Conservation (phyloP, 2,888 invertebrate species). For the Torymus aiolomorphi region DNA sequence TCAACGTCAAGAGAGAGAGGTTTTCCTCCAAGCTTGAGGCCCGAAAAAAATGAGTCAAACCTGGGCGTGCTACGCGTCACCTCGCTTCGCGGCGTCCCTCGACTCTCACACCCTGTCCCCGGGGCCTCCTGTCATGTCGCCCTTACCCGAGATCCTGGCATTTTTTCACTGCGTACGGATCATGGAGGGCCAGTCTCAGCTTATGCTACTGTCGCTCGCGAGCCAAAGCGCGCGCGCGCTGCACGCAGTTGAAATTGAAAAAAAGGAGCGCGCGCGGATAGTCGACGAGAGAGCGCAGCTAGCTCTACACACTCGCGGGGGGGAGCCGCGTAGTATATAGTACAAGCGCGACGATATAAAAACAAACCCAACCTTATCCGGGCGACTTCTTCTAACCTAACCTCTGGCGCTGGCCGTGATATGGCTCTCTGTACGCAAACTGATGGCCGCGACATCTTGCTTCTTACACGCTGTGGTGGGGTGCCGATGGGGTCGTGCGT, state of each 20-base stretch:
- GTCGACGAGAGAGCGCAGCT: constrained; percentile 19
- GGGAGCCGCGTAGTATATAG: no score
- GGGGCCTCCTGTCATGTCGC: constrained; percentile 31
- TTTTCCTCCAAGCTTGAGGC: constrained; percentile 11
- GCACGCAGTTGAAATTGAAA: constrained; percentile 43
- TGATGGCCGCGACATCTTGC: constrained; percentile 36
- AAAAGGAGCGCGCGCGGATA: constrained; percentile 43
- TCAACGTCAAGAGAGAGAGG: not conserved
- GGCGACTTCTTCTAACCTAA: constrained; percentile 50
- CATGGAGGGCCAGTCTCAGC: no score
- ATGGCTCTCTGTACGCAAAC: no score
- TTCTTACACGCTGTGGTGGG: no score
- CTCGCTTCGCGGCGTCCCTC: constrained; percentile 15
- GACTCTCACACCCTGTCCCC: not conserved
- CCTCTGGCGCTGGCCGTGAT: constrained; percentile 8
- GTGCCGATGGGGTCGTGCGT: no score
- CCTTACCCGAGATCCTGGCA: constrained; percentile 24
- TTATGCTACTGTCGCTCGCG: no score
- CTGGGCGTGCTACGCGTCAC: constrained; percentile 49
- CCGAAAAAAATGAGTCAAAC: constrained; percentile 21
- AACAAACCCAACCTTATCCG: constrained; percentile 57
- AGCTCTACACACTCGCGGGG: no score
- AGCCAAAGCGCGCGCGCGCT: no score
- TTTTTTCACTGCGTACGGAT: constrained; percentile 23
- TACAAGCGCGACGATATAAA: constrained; percentile 17